These are phyloP conservation scores for Cisticola juncidis DNA, from an alignment of 2,113 vertebrate species.

Conservation along the genomic window DNA sequence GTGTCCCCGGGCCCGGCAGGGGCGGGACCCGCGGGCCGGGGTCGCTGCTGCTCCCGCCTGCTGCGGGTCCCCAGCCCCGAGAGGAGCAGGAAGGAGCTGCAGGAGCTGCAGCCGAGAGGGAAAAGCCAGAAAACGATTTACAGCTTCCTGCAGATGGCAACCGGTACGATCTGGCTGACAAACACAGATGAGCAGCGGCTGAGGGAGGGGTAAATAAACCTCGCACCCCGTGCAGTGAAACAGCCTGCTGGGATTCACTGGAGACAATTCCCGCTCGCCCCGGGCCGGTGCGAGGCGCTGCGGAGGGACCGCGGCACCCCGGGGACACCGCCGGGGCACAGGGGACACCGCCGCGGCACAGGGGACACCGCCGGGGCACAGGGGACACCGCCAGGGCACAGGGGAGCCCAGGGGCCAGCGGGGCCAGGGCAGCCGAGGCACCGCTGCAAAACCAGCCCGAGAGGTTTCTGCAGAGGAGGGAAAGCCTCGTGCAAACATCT, in stretches of 20 bases:
- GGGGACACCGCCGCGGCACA: background rate
- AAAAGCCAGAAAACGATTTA: background rate
- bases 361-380: accelerated
- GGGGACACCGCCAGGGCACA: background rate
- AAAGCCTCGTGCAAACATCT: background rate
- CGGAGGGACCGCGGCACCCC: background rate
- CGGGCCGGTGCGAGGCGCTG: background rate
- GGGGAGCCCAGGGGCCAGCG: accelerated
- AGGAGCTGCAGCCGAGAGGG: background rate
- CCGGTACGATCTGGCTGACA: background rate
- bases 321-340: background rate
- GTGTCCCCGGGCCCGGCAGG: no score
- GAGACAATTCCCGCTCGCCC: background rate
- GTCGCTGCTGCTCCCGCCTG: accelerated
- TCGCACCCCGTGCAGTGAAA: background rate
- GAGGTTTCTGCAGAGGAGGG: background rate
- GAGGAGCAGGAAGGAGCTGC: background rate
- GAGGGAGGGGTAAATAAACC: constrained; percentile 9
- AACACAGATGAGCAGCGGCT: background rate
- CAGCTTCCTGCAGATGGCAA: constrained; percentile 40
- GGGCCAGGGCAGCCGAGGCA: background rate
- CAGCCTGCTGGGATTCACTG: background rate
- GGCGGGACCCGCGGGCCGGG: background rate
- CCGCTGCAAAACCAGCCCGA: background rate
- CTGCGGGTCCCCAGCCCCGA: accelerated